These are phyloP conservation scores for Pollenia angustigena DNA, from an alignment of 2,888 invertebrate species.

Conservation along the genomic window DNA sequence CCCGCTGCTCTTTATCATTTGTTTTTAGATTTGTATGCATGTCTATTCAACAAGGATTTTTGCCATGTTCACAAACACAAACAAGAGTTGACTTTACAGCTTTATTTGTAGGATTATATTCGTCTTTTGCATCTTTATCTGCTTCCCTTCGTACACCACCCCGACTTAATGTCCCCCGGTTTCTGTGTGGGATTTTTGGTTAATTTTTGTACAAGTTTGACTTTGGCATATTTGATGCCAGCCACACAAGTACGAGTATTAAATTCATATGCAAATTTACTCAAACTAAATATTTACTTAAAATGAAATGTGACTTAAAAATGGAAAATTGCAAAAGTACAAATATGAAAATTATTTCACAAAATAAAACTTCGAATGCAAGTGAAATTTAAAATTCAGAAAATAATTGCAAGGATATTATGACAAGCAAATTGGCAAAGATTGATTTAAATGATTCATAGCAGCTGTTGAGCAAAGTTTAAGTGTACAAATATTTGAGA, in stretches of 20 bases:
- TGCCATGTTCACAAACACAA: slow-evolving; percentile 46
- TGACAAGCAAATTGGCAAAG: background rate
- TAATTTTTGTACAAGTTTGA: slow-evolving; percentile 59
- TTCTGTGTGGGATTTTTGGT: slow-evolving; percentile 50
- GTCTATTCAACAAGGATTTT: slow-evolving; percentile 57
- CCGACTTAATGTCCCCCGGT: background rate
- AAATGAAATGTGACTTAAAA: slow-evolving; percentile 10
- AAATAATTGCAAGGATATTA: background rate
- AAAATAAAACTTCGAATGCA: slow-evolving; percentile 22
- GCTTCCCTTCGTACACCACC: no score
- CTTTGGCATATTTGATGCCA: slow-evolving; percentile 56
- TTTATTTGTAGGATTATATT: slow-evolving; percentile 52
- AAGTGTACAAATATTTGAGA: background rate
- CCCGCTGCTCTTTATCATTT: background rate
- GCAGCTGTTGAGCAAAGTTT: background rate
- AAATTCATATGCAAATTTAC: slow-evolving; percentile 63
- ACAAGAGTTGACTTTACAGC: slow-evolving; percentile 51
- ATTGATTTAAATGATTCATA: background rate
- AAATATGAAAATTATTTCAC: background rate
- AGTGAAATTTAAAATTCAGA: slow-evolving; percentile 17
- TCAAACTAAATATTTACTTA: slow-evolving; percentile 52
- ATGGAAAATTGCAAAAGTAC: background rate
- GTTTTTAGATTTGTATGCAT: background rate
- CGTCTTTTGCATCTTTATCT: background rate
- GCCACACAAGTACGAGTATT: slow-evolving; percentile 26